Evolutionary conservation across 1,140 invertebrate species (phyloP).

Genomic region (Myzus persicae): DNA sequence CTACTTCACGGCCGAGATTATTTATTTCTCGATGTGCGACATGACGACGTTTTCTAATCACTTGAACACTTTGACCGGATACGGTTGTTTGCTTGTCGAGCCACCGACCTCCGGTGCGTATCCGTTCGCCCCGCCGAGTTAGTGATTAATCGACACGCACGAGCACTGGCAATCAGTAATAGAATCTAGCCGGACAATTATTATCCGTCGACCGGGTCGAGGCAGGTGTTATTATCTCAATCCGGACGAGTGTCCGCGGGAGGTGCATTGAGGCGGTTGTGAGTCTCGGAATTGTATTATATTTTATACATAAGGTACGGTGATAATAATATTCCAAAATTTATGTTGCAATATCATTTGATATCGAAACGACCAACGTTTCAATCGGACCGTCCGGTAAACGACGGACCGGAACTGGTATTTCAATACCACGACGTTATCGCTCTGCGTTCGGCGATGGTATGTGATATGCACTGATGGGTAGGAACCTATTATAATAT

Average conservation of each 20-base stretch:
- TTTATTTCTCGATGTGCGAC: neutral
- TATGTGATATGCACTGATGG: neutral
- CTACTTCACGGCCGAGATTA: neutral
- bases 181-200: neutral
- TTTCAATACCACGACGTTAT: neutral
- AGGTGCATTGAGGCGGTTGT: neutral
- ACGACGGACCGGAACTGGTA: neutral
- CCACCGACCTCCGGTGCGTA: no score
- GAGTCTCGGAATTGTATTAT: neutral
- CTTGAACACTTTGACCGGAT: neutral
- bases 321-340: neutral
- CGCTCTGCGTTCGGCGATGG: neutral
- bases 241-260: neutral
- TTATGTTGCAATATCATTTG: neutral
- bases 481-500: neutral
- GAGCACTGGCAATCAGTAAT: neutral
- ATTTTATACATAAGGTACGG: neutral
- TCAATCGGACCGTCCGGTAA: neutral
- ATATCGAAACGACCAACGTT: neutral
- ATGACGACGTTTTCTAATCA: neutral
- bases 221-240: neutral
- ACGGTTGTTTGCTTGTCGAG: neutral
- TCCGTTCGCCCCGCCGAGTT: neutral
- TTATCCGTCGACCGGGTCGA: neutral
- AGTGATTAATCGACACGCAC: neutral